Conservation (phyloP, 1,140 invertebrate genomes). For the Steinernema khuongi region DNA sequence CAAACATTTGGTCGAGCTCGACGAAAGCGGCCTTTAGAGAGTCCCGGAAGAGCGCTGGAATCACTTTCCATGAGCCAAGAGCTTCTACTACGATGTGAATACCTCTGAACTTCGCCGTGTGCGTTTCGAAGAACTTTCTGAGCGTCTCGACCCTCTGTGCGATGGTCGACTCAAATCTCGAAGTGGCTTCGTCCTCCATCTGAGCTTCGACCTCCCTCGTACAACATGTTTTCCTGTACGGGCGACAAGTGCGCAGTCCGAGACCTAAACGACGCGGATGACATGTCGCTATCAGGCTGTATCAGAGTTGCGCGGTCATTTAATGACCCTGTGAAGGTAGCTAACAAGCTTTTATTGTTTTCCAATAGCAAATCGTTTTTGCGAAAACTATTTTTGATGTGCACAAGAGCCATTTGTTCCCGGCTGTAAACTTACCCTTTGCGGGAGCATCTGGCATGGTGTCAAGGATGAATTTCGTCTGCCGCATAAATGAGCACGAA, state of each 20-base stretch:
- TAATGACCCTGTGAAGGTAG: background rate
- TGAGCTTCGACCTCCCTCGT: background rate
- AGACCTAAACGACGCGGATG: background rate
- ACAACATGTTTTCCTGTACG: background rate
- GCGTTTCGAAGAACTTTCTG: background rate
- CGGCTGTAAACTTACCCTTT: constrained; percentile 6
- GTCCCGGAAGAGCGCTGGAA: background rate
- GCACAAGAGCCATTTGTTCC: background rate
- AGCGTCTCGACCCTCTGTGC: background rate
- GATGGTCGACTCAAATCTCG: background rate
- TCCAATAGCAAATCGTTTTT: background rate
- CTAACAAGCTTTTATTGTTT: constrained; percentile 4
- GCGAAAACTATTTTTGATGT: background rate
- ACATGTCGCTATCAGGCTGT: background rate
- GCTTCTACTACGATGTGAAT: background rate
- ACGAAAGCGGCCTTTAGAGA: background rate
- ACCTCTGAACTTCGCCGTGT: background rate
- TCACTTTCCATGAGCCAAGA: background rate
- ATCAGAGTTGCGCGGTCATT: background rate
- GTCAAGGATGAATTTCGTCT: background rate
- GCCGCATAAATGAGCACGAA: constrained; percentile 5
- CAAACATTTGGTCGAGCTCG: background rate
- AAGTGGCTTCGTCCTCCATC: background rate
- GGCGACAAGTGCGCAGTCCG: background rate
- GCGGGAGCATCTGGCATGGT: constrained; percentile 7